Evolutionary conservation across 2,888 invertebrate species (phyloP).

Genomic region (Thecophora atra): DNA sequence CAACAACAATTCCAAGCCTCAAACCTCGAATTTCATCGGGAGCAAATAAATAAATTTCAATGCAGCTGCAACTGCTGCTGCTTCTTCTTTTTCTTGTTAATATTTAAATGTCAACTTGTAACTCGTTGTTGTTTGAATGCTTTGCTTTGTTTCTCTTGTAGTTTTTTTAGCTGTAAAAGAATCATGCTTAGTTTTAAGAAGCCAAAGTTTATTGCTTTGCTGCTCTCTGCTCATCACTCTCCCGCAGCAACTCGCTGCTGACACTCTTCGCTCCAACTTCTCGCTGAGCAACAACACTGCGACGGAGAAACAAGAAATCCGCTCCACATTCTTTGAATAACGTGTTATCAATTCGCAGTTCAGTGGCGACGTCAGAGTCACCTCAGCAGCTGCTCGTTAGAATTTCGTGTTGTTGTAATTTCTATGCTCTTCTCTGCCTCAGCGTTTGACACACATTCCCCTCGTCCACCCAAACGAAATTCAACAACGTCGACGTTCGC

Average conservation of each 20-base stretch:
- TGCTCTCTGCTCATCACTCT: too few species aligned
- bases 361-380: background rate
- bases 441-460: too few species aligned
- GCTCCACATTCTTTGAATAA: too few species aligned
- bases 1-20: background rate
- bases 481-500: background rate
- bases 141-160: background rate
- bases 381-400: background rate
- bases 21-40: background rate
- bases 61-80: background rate
- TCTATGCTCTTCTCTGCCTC: too few species aligned
- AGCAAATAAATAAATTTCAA: conserved; percentile 2
- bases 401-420: background rate
- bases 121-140: background rate
- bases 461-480: too few species aligned
- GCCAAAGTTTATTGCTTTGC: background rate
- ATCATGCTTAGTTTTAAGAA: conserved; percentile 18
- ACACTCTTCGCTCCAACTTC: too few species aligned
- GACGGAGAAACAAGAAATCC: too few species aligned
- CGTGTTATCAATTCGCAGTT: conserved; percentile 10
- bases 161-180: background rate
- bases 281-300: too few species aligned
- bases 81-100: background rate
- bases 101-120: conserved; percentile 4
- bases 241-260: too few species aligned